These are phyloP conservation scores for Rhinatrema bivittatum DNA, from an alignment of 2,797 vertebrate species.

Conservation along the genomic window DNA sequence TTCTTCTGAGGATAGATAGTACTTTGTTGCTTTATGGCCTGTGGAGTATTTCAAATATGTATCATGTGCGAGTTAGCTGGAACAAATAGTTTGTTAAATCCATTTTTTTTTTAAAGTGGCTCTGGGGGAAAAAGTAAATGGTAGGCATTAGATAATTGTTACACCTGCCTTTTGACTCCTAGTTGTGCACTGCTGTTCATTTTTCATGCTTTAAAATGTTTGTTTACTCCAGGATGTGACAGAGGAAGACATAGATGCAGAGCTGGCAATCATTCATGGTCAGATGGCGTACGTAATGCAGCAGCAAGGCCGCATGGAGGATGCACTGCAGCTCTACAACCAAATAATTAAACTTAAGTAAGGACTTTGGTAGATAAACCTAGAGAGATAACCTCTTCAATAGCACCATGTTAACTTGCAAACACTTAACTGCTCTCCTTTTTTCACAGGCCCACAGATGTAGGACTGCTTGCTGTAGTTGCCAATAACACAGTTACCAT, in stretches of 20 bases:
- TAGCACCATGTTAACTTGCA: not conserved
- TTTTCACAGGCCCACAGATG: conserved; percentile 81
- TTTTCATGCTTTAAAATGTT: not conserved
- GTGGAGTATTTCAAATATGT: no score
- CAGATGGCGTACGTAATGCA: conserved; percentile 96
- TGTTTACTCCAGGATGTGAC: conserved; percentile 61
- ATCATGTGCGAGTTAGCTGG: no score
- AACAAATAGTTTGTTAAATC: no score
- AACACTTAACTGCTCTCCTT: conserved; percentile 27
- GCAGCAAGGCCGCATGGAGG: conserved; percentile 81
- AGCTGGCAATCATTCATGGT: conserved; percentile 92
- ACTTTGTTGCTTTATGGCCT: no score
- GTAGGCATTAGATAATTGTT: no score
- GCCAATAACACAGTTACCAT: conserved; percentile 98
- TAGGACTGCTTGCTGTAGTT: conserved; percentile 91
- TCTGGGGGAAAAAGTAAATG: no score
- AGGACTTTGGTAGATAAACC: conserved; percentile 28
- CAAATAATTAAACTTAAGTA: conserved; percentile 97
- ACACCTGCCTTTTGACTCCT: no score
- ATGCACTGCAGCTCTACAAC: conserved; percentile 95
- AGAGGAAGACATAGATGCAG: conserved; percentile 86
- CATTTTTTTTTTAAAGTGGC: no score
- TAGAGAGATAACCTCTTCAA: no score
- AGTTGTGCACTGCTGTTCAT: no score
- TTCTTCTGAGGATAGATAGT: no score